Base-by-base conservation (phyloP, 2,797 vertebrate species). In the Urophycis tenuis region DNA sequence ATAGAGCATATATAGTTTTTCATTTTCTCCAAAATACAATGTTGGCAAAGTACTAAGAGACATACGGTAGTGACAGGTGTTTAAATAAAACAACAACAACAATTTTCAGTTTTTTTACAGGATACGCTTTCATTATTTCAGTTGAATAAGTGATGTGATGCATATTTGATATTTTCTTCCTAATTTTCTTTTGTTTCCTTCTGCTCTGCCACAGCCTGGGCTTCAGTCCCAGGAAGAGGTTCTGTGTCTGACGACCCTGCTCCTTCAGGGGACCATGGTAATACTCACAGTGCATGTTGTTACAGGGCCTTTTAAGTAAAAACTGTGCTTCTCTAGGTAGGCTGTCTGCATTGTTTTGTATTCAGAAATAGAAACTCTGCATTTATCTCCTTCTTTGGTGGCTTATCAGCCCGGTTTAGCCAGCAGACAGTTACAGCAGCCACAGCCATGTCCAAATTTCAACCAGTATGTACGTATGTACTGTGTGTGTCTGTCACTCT, bases 211-310 rank as follows among this genome's bases (percentile, higher is more conserved):
- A 33, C 85, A 93, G 91, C 87, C 75, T 80, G 77, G 77, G 72
- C 74, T 34, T 80, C 75, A 72, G 81, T 67, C 85, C 81, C 77
- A 82, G 84, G 71, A 79, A 74, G 74, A 78, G 75, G 82, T 87
- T 90, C 83, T 82, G 84, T 69, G 82, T 84, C 78, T 84, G 87
- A 82, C 84, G 88, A 90, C 82, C 89, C 71, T 84, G 86, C 91
- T 92, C 91, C 91, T 90, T 92, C 89, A 83, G 81, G 86, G 86
- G 90, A 89, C 91, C 84, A 94, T 94, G 93, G 93, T 94, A 92
- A 87, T 31, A 29, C 12, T 71, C 39, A 22, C 80, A 17, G 31
- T 82, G 14, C 69, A 33, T 82, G 74, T 73, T 14, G 15, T 41
- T 41, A 41, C 39, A 41, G 19, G 5, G 17, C 45, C 19, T 53